phyloP scores from a whole-genome alignment of 92 coral and sea anemone genomes.

The Epizoanthus scotinus region DNA sequence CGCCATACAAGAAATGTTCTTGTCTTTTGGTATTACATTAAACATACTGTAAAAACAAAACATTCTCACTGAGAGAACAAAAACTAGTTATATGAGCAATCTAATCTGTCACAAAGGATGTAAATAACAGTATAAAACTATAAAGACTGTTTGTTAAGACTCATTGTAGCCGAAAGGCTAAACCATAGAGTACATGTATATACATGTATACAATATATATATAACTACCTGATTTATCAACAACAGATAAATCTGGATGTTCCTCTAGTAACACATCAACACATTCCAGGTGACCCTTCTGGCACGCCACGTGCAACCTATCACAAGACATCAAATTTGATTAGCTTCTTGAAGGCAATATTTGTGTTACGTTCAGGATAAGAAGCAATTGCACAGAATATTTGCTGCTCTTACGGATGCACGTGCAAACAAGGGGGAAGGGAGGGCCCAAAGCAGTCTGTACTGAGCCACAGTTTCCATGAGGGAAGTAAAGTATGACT shows the following conservation, averaged over 20 bases:
- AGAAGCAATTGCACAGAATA: neutral
- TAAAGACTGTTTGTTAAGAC: no score
- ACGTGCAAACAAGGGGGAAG: neutral
- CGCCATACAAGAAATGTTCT: no score
- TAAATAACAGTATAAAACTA: no score
- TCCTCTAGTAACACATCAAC: slow-evolving; percentile 74
- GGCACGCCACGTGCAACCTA: slow-evolving; percentile 85
- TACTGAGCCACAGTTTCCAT: no score
- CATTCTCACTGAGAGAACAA: no score
- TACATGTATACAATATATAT: neutral
- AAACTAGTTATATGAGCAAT: neutral
- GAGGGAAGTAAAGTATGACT: neutral
- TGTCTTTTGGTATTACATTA: no score
- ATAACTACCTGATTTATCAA: slow-evolving; percentile 77
- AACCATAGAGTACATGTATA: no score
- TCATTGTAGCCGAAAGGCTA: no score
- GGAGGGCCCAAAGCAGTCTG: neutral
- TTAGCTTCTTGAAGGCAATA: no score
- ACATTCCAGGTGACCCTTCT: slow-evolving; percentile 78
- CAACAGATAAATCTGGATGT: slow-evolving; percentile 78
- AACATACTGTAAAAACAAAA: no score
- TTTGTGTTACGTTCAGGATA: no score
- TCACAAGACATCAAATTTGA: neutral
- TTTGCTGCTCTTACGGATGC: neutral
- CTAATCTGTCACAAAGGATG: neutral